Evolutionary conservation across 2,797 vertebrate genomes (phyloP), one percentile per base, ranked within the genome.

Genomic region (Loris lydekkerianus): DNA sequence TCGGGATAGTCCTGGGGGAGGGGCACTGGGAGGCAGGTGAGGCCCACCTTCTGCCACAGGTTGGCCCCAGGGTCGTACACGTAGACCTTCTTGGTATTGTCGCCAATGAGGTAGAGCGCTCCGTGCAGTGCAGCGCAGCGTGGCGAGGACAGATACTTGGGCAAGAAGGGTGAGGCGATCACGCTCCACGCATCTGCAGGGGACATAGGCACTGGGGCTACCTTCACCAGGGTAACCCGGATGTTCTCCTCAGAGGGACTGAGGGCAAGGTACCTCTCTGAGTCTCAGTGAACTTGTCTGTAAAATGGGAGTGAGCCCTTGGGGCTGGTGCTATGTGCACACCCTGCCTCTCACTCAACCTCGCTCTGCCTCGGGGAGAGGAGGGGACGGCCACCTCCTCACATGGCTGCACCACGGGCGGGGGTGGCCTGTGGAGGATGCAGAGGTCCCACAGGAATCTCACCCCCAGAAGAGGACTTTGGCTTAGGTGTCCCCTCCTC

Each of bases 81-180:
- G 0, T 99, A 99, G 43, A 99, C 99, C 96, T 99, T 99, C 98
- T 99, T 99, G 43, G 99, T 99, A 98, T 99, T 99, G 98, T 99
- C 99, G 11, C 99, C 99, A 0, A 99, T 98, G 93, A 99, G 99
- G 97, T 99, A 99, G 95, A 99, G 99, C 9, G 98, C 98, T 10
- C 99, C 99, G 0, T 98, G 99, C 97, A 99, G 96, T 0, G 99
- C 98, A 2, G 99, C 99, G 0, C 99, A 99, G n/a, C 99, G 98
- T 0, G 99, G 99, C 31, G 99, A 99, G 0, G 99, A 99, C 67
- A 99, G 98, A 98, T 99, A 99, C 98, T 99, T 99, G 14, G 99
- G 99, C 97, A 99, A 99, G 98, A 99, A 99, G 29, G 99, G 99
- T 0, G 99, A 99, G 0, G 99, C 99, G 84, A 99, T 98, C 84